Conservation (phyloP, 2,888 invertebrate genomes). For the Plebejus argus region DNA sequence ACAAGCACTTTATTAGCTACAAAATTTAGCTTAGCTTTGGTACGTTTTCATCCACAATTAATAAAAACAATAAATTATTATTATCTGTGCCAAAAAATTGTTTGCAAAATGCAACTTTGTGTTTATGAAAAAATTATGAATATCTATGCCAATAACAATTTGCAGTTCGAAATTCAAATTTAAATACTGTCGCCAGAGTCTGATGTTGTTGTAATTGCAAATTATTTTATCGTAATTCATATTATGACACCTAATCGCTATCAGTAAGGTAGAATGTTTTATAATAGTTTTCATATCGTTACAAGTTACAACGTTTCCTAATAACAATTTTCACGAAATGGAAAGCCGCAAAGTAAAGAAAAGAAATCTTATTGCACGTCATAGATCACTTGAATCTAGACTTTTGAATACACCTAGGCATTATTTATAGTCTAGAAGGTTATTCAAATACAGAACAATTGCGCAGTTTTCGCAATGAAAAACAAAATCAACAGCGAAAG, state of each 20-base stretch:
- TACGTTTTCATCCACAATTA: neutral
- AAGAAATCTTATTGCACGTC: constrained; percentile 13
- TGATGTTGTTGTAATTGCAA: neutral
- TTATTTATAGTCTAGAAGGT: constrained; percentile 22
- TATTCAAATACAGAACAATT: constrained; percentile 39
- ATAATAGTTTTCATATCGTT: neutral
- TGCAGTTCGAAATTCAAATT: neutral
- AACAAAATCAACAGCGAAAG: constrained; percentile 48
- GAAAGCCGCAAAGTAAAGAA: neutral
- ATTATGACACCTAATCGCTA: neutral
- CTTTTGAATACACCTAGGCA: constrained; percentile 5
- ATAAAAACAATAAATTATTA: neutral
- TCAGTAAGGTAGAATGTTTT: neutral
- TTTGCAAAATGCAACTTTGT: neutral
- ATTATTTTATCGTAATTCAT: neutral
- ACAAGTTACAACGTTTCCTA: neutral
- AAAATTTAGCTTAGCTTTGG: neutral
- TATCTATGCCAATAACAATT: neutral
- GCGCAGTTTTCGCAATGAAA: constrained; percentile 32
- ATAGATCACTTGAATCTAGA: neutral
- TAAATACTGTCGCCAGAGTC: neutral
- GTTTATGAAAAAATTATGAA: neutral
- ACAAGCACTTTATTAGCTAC: neutral
- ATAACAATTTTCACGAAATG: neutral
- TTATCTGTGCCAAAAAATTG: neutral